A percentile compares a stretch with the other conserved stretches of the same genome.
Conservation (phyloP, 2,888 invertebrate genomes). For the Chymomyza amoena region DNA sequence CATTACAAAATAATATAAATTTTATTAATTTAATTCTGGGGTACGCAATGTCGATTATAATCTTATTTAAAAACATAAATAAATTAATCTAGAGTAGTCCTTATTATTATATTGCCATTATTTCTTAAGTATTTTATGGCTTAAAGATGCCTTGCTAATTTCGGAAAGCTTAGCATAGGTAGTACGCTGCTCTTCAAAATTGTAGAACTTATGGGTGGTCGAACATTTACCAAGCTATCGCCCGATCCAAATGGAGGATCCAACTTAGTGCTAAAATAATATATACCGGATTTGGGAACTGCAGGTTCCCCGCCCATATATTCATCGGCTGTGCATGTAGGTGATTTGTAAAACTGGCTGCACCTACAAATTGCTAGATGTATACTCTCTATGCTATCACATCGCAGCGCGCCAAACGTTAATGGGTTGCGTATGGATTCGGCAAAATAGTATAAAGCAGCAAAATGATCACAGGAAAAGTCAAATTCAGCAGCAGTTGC, state of each 20-base stretch:
- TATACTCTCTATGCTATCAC: slow-evolving; percentile 37
- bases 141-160: not conserved
- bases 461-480: slow-evolving; percentile 72
- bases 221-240: slow-evolving; percentile 57
- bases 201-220: slow-evolving; percentile 50
- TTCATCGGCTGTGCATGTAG: slow-evolving; percentile 47
- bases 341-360: slow-evolving; percentile 7
- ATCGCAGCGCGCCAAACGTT: slow-evolving; percentile 65
- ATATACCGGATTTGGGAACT: slow-evolving; percentile 67
- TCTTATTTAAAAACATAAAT: no score
- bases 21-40: no score
- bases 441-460: slow-evolving; percentile 72
- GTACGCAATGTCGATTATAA: no score
- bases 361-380: slow-evolving; percentile 52
- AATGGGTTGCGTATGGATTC: slow-evolving; percentile 68
- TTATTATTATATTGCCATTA: no score
- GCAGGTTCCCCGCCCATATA: slow-evolving; percentile 77
- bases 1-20: no score
- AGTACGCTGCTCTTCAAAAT: slow-evolving; percentile 44
- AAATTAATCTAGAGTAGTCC: no score
- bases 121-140: no score
- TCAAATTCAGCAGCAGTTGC: slow-evolving; percentile 72
- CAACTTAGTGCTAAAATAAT: slow-evolving; percentile 64
- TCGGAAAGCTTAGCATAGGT: not conserved
- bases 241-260: slow-evolving; percentile 61